phyloP scores from a whole-genome alignment of 1,140 invertebrate genomes.

The Streblospio benedicti region DNA sequence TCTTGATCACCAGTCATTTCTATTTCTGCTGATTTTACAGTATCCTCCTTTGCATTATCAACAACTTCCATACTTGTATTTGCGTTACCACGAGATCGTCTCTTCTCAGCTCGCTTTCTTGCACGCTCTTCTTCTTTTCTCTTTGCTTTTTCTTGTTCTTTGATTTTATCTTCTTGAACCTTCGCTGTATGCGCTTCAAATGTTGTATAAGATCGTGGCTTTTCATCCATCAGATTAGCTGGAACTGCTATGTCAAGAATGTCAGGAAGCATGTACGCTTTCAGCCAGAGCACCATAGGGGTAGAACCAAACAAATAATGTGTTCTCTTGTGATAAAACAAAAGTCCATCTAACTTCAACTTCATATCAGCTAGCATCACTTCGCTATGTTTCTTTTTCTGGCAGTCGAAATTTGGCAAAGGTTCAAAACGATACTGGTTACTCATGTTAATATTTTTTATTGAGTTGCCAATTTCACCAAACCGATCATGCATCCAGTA shows the following conservation, averaged over 20 bases:
- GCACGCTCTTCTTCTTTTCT: too few species aligned
- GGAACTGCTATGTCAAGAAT: slow-evolving; percentile 56
- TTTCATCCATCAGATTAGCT: too few species aligned
- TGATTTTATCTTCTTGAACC: too few species aligned
- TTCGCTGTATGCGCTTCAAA: too few species aligned
- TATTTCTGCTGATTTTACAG: too few species aligned
- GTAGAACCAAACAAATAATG: slow-evolving; percentile 69
- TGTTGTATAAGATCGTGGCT: too few species aligned
- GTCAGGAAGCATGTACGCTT: slow-evolving; percentile 75
- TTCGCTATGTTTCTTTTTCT: slow-evolving; percentile 27
- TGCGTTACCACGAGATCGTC: too few species aligned
- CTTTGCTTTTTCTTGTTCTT: too few species aligned
- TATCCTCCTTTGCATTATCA: too few species aligned
- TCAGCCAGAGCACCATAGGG: slow-evolving; percentile 80
- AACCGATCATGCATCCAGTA: slow-evolving; percentile 66
- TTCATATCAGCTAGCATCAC: slow-evolving; percentile 10
- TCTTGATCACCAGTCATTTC: too few species aligned
- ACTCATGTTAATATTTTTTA: slow-evolving; percentile 66
- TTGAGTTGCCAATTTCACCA: slow-evolving; percentile 52
- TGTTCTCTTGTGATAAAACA: slow-evolving; percentile 48
- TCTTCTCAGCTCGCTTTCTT: too few species aligned
- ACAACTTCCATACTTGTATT: too few species aligned
- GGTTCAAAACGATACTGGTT: slow-evolving; percentile 47
- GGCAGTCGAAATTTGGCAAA: slow-evolving; percentile 48
- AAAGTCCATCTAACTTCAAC: slow-evolving; percentile 43